Evolutionary conservation across 2,888 invertebrate species (phyloP), one percentile per base, ranked within the genome.

Genomic region (Drosophila pseudotalamancana): DNA sequence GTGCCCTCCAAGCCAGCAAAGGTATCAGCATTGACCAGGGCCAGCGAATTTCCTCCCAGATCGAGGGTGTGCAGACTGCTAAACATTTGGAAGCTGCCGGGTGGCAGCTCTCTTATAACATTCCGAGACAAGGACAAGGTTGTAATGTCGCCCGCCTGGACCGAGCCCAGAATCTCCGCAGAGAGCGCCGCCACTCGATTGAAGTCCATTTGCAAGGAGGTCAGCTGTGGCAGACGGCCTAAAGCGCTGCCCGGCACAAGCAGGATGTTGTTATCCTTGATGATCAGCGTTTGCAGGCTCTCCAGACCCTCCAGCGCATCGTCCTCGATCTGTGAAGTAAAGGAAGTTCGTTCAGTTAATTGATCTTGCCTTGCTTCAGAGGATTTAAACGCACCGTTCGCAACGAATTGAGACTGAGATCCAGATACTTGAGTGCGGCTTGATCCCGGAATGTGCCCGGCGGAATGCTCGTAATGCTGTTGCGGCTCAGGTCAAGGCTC

Each of bases 151-250:
- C 95, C 94, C 0, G 96, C 95, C 62, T 91, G 91, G 34, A 96
- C 93, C 0, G 96, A 94, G 62, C 94, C 93, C 1, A 97, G 92
- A 62, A 96, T 95, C 77, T 96, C 96, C 6, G 94, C 94, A 0
- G 97, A 96, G 37, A 97, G 90, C 0, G 97, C 97, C 0, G 97
- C 96, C 4, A 98, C 96, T 73, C 97, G 93, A 90, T 98, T 98
- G 90, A 95, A 97, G 73, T 97, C 97, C 65, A 97, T 91, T 87
- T 96, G 95, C 0, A 97, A 93, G 9, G 94, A 94, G 3, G 94
- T 93, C 2, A 97, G 92, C 45, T 94, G 94, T 0, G 96, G 95
- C 11, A 97, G 90, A n/a, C 96, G 94, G 6, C 95, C 95, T 4
- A 97, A 92, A 0, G 97, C 97, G 35, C 95, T 95, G 0, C 96